phyloP scores from a whole-genome alignment of 2,888 invertebrate species.

The Chymomyza caudatula region DNA sequence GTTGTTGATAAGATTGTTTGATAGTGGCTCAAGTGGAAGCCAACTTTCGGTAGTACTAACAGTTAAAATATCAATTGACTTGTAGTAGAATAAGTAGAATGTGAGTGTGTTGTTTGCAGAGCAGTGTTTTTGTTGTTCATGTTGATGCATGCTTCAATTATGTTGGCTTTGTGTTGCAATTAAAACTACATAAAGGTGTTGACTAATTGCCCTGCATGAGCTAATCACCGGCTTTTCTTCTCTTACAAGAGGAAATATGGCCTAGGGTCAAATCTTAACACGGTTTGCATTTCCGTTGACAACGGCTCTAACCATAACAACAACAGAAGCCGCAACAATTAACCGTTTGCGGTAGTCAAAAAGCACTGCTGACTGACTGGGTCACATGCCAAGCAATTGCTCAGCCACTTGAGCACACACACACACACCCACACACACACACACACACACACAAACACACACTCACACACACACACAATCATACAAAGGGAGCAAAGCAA shows the following conservation, averaged over 20 bases:
- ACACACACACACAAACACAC: background rate
- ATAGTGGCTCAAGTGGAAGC: background rate
- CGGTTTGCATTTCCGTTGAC: conserved; percentile 58
- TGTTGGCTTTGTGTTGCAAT: background rate
- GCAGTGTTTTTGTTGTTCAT: background rate
- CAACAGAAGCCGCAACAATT: conserved; percentile 46
- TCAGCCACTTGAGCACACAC: conserved; percentile 57
- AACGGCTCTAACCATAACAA: conserved; percentile 12
- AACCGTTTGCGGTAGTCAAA: conserved; percentile 52
- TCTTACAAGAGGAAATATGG: conserved; percentile 17
- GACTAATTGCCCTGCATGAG: conserved; percentile 2
- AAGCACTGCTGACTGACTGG: conserved; percentile 52
- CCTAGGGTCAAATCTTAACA: conserved; percentile 74
- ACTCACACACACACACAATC: background rate
- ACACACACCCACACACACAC: background rate
- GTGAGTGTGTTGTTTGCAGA: too few species aligned
- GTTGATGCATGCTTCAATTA: background rate
- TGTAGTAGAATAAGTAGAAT: background rate
- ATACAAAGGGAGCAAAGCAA: conserved; percentile 17
- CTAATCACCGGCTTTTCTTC: background rate
- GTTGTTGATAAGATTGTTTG: background rate
- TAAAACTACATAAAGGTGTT: background rate
- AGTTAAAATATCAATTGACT: background rate
- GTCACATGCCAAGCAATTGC: conserved; percentile 43
- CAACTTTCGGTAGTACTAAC: background rate